phyloP scores from a whole-genome alignment of 2,113 vertebrate genomes.

The Ictalurus furcatus region DNA sequence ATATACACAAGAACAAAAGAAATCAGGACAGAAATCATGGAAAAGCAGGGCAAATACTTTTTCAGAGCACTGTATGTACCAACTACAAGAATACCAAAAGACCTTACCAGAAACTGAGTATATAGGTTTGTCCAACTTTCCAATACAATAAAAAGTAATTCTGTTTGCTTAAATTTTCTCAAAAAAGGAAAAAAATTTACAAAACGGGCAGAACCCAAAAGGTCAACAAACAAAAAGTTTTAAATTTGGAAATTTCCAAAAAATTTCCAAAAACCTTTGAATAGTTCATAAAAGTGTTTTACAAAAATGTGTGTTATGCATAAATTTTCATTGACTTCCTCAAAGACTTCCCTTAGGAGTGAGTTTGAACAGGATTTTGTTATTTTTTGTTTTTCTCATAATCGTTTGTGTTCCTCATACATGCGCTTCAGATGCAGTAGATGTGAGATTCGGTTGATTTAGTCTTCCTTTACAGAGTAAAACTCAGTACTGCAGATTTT shows the following conservation, averaged over 20 bases:
- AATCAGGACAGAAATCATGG: no score
- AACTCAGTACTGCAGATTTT: slow-evolving; percentile 27
- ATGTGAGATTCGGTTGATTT: not conserved
- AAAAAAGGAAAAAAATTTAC: not conserved
- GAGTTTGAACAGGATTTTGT: not conserved
- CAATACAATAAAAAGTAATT: not conserved
- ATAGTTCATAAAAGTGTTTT: not conserved
- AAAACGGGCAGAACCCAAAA: not conserved
- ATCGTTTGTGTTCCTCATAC: not conserved
- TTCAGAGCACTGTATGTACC: not conserved
- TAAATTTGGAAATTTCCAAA: no score
- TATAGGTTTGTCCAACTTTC: not conserved
- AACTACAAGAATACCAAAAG: not conserved
- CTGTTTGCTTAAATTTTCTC: not conserved
- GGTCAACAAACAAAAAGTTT: not conserved
- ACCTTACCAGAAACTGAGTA: not conserved
- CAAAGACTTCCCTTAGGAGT: not conserved
- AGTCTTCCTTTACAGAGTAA: slow-evolving; percentile 8
- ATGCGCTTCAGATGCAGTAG: not conserved
- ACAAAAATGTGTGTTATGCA: not conserved
- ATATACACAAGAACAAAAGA: no score
- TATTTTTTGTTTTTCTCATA: not conserved
- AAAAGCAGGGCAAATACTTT: no score
- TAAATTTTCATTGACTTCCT: not conserved
- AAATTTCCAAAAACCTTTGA: not conserved